A percentile compares a stretch with the other conserved stretches of the same genome.
Conservation (phyloP, 2,888 invertebrate genomes). For the Sialis fuliginosa region DNA sequence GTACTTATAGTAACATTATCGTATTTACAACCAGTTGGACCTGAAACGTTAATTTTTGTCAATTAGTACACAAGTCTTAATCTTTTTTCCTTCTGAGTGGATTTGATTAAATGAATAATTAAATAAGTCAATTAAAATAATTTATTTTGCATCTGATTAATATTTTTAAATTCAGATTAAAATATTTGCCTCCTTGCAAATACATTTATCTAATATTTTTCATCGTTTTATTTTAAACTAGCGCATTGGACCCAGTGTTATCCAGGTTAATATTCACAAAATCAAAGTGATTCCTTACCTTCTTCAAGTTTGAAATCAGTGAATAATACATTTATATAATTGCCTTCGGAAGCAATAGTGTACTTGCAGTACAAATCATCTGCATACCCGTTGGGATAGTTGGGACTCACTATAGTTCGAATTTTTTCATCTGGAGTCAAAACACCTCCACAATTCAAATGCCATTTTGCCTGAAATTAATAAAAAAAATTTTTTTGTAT, state of each 20-base stretch:
- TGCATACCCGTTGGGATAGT: slow-evolving; percentile 48
- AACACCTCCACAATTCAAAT: slow-evolving; percentile 51
- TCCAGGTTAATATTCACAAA: no score
- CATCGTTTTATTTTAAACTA: no score
- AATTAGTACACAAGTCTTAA: no score
- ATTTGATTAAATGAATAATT: no score
- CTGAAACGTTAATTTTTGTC: neutral
- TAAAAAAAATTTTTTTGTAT: neutral
- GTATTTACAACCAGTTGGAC: slow-evolving; percentile 15
- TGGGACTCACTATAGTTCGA: slow-evolving; percentile 50
- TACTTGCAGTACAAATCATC: slow-evolving; percentile 44
- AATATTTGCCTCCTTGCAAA: no score
- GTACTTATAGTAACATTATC: slow-evolving; percentile 21
- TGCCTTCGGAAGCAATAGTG: slow-evolving; percentile 30
- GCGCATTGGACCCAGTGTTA: no score
- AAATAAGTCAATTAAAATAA: no score
- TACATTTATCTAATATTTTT: no score
- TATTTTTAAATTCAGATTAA: no score
- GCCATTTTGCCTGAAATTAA: slow-evolving; percentile 34
- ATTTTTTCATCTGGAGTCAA: slow-evolving; percentile 32
- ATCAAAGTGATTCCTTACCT: no score
- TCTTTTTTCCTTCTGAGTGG: no score
- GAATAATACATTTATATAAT: slow-evolving; percentile 36
- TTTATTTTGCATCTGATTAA: no score
- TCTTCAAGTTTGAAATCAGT: slow-evolving; percentile 34